Conservation (phyloP, 2,797 vertebrate genomes). For the Sebastes glaucus region DNA sequence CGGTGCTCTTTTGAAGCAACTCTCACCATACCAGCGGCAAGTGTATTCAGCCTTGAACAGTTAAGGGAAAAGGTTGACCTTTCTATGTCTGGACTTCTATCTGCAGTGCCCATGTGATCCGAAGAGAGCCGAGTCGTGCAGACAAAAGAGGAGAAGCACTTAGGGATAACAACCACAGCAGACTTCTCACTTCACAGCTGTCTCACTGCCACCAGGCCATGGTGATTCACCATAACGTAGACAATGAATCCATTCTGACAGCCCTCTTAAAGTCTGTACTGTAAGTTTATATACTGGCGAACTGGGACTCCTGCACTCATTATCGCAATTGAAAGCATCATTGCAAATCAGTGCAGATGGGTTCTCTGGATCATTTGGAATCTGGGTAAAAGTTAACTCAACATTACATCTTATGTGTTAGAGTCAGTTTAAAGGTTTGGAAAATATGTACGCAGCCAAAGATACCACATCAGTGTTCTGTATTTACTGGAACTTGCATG, state of each 20-base stretch:
- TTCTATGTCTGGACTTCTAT: constrained; percentile 30
- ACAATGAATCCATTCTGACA: constrained; percentile 68
- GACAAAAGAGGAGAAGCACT: constrained; percentile 64
- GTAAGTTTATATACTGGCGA: constrained; percentile 3
- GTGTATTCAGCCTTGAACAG: constrained; percentile 34
- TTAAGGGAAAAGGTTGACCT: constrained; percentile 60
- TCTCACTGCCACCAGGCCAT: constrained; percentile 43
- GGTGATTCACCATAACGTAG: constrained; percentile 58
- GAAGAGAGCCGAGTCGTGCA: background rate
- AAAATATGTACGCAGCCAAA: background rate
- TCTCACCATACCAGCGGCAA: background rate
- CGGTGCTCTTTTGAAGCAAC: constrained; percentile 23
- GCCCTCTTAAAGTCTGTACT: constrained; percentile 30
- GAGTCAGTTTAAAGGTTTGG: constrained; percentile 7
- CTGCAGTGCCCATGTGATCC: constrained; percentile 34
- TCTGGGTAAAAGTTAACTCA: constrained; percentile 36
- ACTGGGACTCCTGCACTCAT: constrained; percentile 39
- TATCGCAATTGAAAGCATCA: constrained; percentile 49
- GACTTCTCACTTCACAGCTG: constrained; percentile 65
- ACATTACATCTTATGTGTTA: background rate
- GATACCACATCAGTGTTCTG: background rate
- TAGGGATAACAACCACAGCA: constrained; percentile 57
- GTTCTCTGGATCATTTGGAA: constrained; percentile 26
- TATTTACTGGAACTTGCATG: constrained; percentile 1
- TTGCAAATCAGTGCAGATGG: constrained; percentile 38